Evolutionary conservation across 1,140 invertebrate genomes (phyloP), one percentile per base, ranked within the genome.

Genomic region (Araneus ventricosus): DNA sequence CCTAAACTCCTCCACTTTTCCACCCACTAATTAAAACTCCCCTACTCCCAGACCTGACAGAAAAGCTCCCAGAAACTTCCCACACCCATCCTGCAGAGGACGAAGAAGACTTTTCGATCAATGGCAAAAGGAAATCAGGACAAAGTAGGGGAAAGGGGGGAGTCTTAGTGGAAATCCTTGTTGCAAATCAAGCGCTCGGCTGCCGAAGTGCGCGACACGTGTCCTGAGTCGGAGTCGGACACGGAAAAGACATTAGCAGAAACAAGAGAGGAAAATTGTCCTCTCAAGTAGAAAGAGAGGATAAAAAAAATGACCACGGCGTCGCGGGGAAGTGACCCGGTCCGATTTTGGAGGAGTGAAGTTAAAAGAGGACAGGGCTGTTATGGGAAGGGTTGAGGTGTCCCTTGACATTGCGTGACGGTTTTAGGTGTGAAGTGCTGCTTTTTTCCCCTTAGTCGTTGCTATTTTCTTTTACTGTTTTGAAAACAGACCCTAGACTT

Each of bases 171-270:
- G 90, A 92, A 92, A 92, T 85, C 61, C 90, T 85, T 92, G 90
- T 92, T 59, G 82, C 80, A 86, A 92, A 92, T 92, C 90, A 92
- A 67, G 90, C 90, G 90, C 70, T 82, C 75, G 27, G 34, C n/a
- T 57, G 90, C 80, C 82, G 59, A 70, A 86, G 90, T 63, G 90
- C 27, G n/a, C 24, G 57, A 93, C 92, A 88, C 85, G 45, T 93
- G 85, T 88, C 86, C 52, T 41, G 52, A 37, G 22, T 88, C 70
- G 67, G 52, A 88, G 70, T 88, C 37, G 67, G 82, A 93, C 92
- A 93, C 92, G 92, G 86, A 93, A 93, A 93, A 93, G 87, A 93
- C 92, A 93, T 93, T 93, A 93, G 92, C 57, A 93, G 92, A 80
- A 93, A 93, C 85, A 93, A 88, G 86, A 75, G 67, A 75, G 30